phyloP scores from a whole-genome alignment of 2,113 vertebrate species.

The Lamprotornis superbus region DNA sequence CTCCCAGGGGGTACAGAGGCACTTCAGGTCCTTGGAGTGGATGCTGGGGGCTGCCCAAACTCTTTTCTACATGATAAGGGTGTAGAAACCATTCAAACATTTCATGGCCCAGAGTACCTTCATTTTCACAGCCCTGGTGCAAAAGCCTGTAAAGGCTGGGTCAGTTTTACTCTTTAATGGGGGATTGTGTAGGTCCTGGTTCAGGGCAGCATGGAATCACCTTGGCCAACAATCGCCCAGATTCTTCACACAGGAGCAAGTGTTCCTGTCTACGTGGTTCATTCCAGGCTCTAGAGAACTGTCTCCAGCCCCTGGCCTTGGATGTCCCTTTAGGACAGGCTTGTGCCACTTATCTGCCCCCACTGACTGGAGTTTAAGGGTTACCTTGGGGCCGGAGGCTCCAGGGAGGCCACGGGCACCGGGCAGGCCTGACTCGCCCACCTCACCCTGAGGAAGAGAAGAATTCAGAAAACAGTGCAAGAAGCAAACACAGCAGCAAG shows the following conservation, averaged over 20 bases:
- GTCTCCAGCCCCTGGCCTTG: background rate
- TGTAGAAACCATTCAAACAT: background rate
- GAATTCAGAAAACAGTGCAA: background rate
- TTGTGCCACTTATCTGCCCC: background rate
- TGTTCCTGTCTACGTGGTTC: rapidly evolving
- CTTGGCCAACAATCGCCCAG: background rate
- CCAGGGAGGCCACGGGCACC: constrained; percentile 73
- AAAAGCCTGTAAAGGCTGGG: background rate
- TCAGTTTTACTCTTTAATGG: background rate
- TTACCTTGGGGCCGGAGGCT: constrained; percentile 81
- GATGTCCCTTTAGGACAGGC: background rate
- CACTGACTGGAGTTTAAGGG: background rate
- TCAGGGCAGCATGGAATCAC: background rate
- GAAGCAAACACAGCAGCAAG: background rate
- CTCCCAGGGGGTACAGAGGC: background rate
- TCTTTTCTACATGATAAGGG: background rate
- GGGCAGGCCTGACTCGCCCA: constrained; percentile 69
- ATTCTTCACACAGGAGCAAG: background rate
- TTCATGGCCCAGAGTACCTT: background rate
- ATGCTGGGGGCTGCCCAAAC: background rate
- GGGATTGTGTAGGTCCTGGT: no score
- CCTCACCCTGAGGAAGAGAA: constrained; percentile 79
- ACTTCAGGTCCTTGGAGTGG: background rate
- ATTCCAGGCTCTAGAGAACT: background rate
- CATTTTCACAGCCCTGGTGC: background rate